Conservation (phyloP, 1,140 invertebrate genomes). For the Bombus confusus region DNA sequence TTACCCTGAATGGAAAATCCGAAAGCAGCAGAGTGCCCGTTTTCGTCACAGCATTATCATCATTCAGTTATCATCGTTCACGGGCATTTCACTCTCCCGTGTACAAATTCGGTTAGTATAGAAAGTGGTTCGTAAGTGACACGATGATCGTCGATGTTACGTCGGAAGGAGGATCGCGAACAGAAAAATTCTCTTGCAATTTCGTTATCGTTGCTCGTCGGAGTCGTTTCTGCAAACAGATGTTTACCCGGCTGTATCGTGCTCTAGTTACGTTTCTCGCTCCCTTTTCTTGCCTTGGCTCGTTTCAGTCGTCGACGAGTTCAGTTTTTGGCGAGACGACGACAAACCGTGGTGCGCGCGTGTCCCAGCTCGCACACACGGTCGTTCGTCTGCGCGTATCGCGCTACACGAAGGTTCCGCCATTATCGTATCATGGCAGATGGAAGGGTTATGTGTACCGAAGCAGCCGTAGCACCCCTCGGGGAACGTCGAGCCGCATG, state of each 20-base stretch:
- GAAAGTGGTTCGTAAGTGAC: too few species aligned
- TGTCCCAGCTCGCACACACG: neutral
- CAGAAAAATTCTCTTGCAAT: neutral
- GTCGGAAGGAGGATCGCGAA: too few species aligned
- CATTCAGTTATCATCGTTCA: too few species aligned
- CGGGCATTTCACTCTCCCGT: too few species aligned
- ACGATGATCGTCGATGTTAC: too few species aligned
- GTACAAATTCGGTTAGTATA: too few species aligned
- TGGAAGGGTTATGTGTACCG: constrained; percentile 52
- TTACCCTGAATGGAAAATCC: too few species aligned
- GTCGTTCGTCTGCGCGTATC: constrained; percentile 30
- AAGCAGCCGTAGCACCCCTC: constrained; percentile 14
- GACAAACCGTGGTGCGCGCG: too few species aligned
- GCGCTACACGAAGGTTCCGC: constrained; percentile 32
- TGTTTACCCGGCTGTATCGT: neutral
- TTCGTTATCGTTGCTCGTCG: neutral
- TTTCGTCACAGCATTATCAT: too few species aligned
- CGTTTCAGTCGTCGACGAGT: neutral
- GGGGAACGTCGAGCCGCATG: constrained; percentile 7
- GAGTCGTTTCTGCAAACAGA: neutral
- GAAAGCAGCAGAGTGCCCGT: too few species aligned
- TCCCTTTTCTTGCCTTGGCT: neutral
- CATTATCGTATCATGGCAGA: constrained; percentile 53
- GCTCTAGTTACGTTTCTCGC: neutral
- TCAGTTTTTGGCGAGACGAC: neutral